Evolutionary conservation across 2,888 invertebrate species (phyloP).

Genomic region (Chymomyza caudatula): DNA sequence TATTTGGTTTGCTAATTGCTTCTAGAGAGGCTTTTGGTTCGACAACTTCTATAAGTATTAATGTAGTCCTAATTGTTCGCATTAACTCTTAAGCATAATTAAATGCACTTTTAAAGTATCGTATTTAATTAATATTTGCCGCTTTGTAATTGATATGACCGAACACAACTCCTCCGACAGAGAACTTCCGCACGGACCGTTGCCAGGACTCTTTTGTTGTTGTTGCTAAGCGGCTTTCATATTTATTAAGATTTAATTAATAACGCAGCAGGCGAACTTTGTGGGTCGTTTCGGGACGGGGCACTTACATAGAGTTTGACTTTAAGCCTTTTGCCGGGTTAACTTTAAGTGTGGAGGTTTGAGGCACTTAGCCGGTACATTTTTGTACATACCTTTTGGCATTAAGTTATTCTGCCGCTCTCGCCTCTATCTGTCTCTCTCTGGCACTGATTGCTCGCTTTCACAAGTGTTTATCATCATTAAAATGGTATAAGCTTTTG

Average conservation of each 20-base stretch:
- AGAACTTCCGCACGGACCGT: not conserved
- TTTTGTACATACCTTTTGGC: not conserved
- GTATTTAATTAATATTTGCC: not conserved
- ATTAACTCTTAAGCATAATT: not conserved
- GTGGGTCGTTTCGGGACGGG: not conserved
- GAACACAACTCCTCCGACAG: not conserved
- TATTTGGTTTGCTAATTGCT: too few relatives aligned
- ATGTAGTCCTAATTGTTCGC: not conserved
- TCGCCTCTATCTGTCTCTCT: not conserved
- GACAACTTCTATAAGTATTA: not conserved
- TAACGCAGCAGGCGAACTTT: not conserved
- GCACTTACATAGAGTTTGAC: not conserved
- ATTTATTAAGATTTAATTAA: not conserved
- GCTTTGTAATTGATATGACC: not conserved
- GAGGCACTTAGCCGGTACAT: not conserved
- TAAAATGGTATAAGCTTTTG: conserved; percentile 20
- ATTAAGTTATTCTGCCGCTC: not conserved
- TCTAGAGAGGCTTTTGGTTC: too few relatives aligned
- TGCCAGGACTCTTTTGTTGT: not conserved
- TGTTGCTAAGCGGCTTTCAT: not conserved
- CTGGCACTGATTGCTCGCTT: not conserved
- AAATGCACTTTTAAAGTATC: not conserved
- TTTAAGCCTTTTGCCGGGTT: not conserved
- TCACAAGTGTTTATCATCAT: conserved; percentile 7
- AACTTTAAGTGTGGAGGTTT: not conserved